Conservation (phyloP, 2,113 vertebrate genomes). For the Zapornia atra region DNA sequence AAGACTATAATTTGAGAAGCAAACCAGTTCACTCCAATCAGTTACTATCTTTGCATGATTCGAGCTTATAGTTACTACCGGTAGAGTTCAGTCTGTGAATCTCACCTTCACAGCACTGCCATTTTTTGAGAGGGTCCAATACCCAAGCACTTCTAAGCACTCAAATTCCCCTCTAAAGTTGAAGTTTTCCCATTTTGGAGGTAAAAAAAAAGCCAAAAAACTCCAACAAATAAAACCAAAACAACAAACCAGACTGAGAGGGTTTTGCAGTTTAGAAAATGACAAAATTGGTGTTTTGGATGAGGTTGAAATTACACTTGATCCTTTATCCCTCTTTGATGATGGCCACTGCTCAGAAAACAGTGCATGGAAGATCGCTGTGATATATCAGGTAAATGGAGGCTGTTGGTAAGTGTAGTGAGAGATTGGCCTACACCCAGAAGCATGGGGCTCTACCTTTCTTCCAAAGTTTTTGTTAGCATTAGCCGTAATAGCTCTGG, state of each 20-base stretch:
- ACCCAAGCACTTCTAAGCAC: neutral
- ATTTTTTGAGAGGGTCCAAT: neutral
- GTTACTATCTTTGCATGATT: neutral
- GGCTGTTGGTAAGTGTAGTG: neutral
- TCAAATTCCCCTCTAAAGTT: neutral
- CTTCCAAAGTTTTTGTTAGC: constrained; percentile 36
- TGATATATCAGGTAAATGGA: neutral
- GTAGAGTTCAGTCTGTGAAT: neutral
- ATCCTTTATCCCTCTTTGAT: neutral
- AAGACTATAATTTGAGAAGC: neutral
- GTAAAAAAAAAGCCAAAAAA: neutral
- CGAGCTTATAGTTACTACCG: neutral
- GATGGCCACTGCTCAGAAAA: neutral
- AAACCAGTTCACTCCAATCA: neutral
- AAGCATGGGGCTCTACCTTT: constrained; percentile 20
- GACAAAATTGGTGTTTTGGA: fast-evolving
- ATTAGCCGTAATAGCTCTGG: constrained; percentile 34
- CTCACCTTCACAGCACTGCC: neutral
- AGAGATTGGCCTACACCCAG: neutral
- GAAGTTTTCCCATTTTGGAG: neutral
- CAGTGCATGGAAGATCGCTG: neutral
- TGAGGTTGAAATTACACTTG: neutral
- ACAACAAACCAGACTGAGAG: neutral
- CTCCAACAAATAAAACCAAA: neutral
- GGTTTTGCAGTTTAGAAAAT: neutral